Percentiles rank a stretch among this genome's conserved stretches.
Conservation (phyloP, 2,888 invertebrate genomes). For the Chymomyza fuscimana region DNA sequence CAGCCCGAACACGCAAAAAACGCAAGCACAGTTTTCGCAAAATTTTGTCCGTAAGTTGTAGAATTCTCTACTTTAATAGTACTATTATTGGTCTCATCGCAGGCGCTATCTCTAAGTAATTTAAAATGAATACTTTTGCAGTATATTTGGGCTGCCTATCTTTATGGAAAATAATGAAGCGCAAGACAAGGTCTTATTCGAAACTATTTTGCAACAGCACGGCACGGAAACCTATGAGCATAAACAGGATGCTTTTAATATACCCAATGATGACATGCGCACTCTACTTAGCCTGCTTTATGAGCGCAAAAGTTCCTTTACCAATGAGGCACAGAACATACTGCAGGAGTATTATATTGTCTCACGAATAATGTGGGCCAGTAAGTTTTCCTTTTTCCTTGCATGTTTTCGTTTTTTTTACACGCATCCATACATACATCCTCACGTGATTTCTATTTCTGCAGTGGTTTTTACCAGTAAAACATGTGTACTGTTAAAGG, state of each 20-base stretch:
- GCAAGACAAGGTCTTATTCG: slow-evolving; percentile 63
- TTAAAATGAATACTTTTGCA: slow-evolving; percentile 30
- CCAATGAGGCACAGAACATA: slow-evolving; percentile 74
- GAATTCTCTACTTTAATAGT: too few species aligned
- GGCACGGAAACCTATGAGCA: slow-evolving; percentile 37
- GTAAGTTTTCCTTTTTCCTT: slow-evolving; percentile 48
- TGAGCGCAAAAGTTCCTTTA: slow-evolving; percentile 59
- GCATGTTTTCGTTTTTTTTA: too few species aligned
- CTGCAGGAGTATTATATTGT: slow-evolving; percentile 81
- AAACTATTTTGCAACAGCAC: slow-evolving; percentile 69
- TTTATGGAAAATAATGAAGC: slow-evolving; percentile 59
- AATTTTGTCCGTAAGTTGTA: slow-evolving; percentile 74
- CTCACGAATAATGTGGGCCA: slow-evolving; percentile 77
- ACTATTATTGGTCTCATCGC: not conserved
- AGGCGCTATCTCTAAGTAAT: not conserved
- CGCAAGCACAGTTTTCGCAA: slow-evolving; percentile 64
- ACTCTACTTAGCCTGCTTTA: slow-evolving; percentile 62
- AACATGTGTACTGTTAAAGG: slow-evolving; percentile 68
- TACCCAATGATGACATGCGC: slow-evolving; percentile 72
- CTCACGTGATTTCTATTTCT: slow-evolving; percentile 9
- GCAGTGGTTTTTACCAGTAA: slow-evolving; percentile 75
- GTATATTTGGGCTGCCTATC: slow-evolving; percentile 79
- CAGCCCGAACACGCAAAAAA: slow-evolving; percentile 68
- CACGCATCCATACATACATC: too few species aligned
- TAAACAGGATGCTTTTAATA: slow-evolving; percentile 63